Conservation (phyloP, 2,888 invertebrate genomes). For the Apocheima hispidaria region DNA sequence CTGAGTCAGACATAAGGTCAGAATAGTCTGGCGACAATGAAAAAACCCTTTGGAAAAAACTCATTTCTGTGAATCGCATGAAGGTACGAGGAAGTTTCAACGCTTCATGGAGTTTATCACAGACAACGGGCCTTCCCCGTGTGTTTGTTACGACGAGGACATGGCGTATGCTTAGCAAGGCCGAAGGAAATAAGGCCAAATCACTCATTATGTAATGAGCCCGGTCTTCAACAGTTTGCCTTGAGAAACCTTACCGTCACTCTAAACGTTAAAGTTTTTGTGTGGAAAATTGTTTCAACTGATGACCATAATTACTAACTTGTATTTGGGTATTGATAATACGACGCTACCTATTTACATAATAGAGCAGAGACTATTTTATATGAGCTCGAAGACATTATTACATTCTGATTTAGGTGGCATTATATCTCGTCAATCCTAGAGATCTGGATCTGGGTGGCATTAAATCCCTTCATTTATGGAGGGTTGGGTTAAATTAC, state of each 20-base stretch:
- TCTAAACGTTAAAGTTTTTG: slow-evolving; percentile 25
- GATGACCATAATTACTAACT: neutral
- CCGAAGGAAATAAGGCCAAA: slow-evolving; percentile 55
- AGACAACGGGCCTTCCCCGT: slow-evolving; percentile 22
- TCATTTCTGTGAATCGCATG: slow-evolving; percentile 9
- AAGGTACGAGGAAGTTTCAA: slow-evolving; percentile 8
- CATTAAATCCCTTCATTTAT: too few relatives aligned
- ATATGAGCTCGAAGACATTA: too few relatives aligned
- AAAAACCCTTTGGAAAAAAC: neutral
- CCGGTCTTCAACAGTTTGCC: slow-evolving; percentile 46
- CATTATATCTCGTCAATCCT: too few relatives aligned
- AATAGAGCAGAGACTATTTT: too few relatives aligned
- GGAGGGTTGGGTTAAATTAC: too few relatives aligned
- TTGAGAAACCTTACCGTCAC: slow-evolving; percentile 42
- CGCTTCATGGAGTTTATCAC: neutral
- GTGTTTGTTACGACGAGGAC: slow-evolving; percentile 48
- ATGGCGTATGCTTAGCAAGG: slow-evolving; percentile 54
- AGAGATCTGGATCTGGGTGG: too few relatives aligned
- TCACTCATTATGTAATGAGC: slow-evolving; percentile 49
- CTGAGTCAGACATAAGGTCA: neutral
- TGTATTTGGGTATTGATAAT: neutral
- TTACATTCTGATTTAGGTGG: too few relatives aligned
- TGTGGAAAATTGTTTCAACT: slow-evolving; percentile 43
- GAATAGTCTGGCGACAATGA: neutral
- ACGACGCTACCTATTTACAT: too few relatives aligned